Evolutionary conservation across 1,140 invertebrate genomes (phyloP), one percentile per base, ranked within the genome.

Genomic region (Penaeus japonicus): DNA sequence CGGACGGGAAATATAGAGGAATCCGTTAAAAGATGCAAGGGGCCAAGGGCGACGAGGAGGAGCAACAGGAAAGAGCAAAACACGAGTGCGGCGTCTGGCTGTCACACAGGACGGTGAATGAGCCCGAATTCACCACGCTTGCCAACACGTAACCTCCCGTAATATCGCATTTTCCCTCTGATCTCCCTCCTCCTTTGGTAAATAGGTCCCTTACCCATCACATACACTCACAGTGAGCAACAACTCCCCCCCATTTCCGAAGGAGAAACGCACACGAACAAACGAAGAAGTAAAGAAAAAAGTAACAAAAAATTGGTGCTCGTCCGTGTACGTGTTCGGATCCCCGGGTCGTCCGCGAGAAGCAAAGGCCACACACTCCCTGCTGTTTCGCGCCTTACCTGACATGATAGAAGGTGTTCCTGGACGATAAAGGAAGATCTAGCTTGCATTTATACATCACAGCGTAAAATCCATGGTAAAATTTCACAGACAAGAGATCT

Each of bases 361-460:
- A 18, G 27, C 47, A n/a, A 54, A 47, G 70, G 20, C 39, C 22
- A 15, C 17, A 47, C 57, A 54, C 15, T 70, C 54, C 27, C 30
- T 47, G 22, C 18, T 83, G 86, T 73, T 83, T 57, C 32, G 62
- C 24, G 18, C n/a, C 86, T 75, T 87, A 87, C 86, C 86, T 87
- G 86, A 87, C 86, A 87, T 87, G 78, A 78, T 87, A 87, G 80
- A 82, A 82, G 86, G 53, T 82, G 86, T 87, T 87, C 53, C 30
- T 62, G 79, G 57, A 27, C n/a, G 17, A 54, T 53, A 47, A 24
- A 65, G 65, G 27, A 47, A 82, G 53, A 70, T 65, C 65, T 39
- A 80, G 78, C 86, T 87, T 81, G 79, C 27, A 82, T 70, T 82
- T 87, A 81, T 27, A 87, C 86, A 87, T 87, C 79, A 87, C 86